Percentiles rank a stretch among this genome's conserved stretches.
phyloP scores from a whole-genome alignment of 1,140 invertebrate species.

The Carcinoscorpius rotundicauda region DNA sequence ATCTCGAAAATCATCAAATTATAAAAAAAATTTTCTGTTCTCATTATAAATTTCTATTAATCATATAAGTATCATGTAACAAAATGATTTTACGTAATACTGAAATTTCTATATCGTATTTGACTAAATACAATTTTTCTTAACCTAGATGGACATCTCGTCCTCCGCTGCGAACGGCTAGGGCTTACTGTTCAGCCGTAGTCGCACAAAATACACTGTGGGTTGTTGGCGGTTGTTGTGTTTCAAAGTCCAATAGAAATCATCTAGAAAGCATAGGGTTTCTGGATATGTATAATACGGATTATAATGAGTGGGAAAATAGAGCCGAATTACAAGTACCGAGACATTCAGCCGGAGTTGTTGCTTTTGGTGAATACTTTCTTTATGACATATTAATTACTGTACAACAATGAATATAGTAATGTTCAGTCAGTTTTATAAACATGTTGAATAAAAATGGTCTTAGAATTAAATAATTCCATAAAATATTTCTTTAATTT shows the following conservation, averaged over 20 bases:
- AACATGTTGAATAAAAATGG: neutral
- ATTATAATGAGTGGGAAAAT: too few species aligned
- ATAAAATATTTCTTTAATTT: too few species aligned
- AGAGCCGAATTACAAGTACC: neutral
- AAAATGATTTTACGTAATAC: neutral
- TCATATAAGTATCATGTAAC: neutral
- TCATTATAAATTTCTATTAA: neutral
- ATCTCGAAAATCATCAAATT: constrained; percentile 3
- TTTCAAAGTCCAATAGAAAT: too few species aligned
- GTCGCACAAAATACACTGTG: constrained; percentile 5
- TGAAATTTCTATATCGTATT: neutral
- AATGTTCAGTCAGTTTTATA: neutral
- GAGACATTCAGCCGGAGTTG: constrained; percentile 9
- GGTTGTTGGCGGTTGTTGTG: constrained; percentile 4
- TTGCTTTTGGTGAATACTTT: constrained; percentile 9
- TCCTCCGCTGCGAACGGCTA: constrained; percentile 13
- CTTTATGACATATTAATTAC: neutral
- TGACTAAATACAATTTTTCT: neutral
- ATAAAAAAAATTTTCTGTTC: neutral
- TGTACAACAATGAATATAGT: neutral
- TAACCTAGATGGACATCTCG: constrained; percentile 8
- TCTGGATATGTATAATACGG: too few species aligned
- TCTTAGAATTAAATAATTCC: neutral
- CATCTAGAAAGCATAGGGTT: too few species aligned
- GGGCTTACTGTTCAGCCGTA: constrained; percentile 8